Evolutionary conservation across 2,113 vertebrate species (phyloP).

Genomic region (Bos indicus): DNA sequence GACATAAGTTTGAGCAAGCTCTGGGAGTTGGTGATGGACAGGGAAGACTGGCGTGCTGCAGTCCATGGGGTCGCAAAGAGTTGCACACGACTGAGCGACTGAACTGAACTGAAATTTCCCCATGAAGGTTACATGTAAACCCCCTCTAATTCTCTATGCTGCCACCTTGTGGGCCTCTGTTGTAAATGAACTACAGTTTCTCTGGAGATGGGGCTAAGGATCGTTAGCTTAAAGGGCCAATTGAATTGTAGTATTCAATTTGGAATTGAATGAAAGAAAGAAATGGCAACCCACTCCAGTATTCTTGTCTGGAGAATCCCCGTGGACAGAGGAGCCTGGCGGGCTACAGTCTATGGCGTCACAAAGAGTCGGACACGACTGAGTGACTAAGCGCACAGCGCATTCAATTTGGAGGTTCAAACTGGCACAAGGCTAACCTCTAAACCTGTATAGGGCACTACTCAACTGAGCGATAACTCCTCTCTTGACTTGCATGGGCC

Average conservation of each 20-base stretch:
- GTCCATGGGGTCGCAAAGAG: background rate
- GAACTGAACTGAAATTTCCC: background rate
- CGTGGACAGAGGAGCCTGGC: no score
- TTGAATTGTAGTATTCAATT: background rate
- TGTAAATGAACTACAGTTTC: background rate
- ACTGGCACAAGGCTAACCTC: background rate
- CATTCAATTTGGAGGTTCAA: background rate
- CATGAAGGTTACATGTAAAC: rapidly evolving
- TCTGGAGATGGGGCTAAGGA: background rate
- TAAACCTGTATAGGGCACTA: background rate
- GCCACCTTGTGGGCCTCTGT: background rate
- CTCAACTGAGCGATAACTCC: background rate
- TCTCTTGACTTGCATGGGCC: background rate
- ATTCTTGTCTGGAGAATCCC: no score
- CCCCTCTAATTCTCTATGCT: background rate
- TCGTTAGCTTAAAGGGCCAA: background rate
- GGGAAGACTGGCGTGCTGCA: background rate
- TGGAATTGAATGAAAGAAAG: background rate
- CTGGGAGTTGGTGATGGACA: background rate
- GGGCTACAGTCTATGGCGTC: no score
- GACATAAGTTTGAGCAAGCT: background rate
- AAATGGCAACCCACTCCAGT: no score
- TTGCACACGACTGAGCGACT: rapidly evolving
- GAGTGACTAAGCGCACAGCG: no score
- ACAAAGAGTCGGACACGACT: no score